Conservation (phyloP, 2,113 vertebrate genomes). For the Coracopsis vasa region DNA sequence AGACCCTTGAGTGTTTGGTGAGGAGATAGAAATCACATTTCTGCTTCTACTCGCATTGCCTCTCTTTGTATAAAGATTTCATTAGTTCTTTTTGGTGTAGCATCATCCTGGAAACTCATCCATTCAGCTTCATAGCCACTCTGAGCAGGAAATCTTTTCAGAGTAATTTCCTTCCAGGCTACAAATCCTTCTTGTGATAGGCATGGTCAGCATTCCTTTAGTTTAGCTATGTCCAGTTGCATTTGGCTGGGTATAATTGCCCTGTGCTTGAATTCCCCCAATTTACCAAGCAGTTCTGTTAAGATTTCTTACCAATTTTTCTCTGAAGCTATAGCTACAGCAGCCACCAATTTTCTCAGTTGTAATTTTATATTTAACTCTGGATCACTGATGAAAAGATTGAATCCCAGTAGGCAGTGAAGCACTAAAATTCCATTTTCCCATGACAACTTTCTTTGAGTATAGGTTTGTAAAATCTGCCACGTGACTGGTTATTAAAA, state of each 20-base stretch:
- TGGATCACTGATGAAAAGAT: slow-evolving; percentile 5
- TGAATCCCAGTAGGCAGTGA: neutral
- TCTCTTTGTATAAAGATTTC: slow-evolving; percentile 18
- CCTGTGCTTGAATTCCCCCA: neutral
- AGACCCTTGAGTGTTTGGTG: neutral
- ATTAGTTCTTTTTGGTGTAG: neutral
- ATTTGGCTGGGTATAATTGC: neutral
- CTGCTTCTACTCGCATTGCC: slow-evolving; percentile 1
- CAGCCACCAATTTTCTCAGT: neutral
- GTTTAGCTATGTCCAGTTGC: neutral
- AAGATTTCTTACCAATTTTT: slow-evolving; percentile 10
- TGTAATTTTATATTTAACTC: slow-evolving; percentile 42
- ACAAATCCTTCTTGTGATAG: neutral
- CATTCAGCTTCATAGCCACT: neutral
- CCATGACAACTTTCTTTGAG: neutral
- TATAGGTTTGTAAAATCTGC: slow-evolving; percentile 1
- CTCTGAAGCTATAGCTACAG: neutral
- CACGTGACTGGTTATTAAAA: neutral
- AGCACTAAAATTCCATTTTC: slow-evolving; percentile 21
- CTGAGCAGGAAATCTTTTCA: neutral
- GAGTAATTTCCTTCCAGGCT: neutral
- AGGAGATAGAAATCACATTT: slow-evolving; percentile 40
- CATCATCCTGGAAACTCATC: neutral
- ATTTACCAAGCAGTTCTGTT: neutral
- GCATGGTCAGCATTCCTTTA: neutral